Base-by-base conservation (phyloP, 2,113 vertebrate genomes). In the Sapajus apella region DNA sequence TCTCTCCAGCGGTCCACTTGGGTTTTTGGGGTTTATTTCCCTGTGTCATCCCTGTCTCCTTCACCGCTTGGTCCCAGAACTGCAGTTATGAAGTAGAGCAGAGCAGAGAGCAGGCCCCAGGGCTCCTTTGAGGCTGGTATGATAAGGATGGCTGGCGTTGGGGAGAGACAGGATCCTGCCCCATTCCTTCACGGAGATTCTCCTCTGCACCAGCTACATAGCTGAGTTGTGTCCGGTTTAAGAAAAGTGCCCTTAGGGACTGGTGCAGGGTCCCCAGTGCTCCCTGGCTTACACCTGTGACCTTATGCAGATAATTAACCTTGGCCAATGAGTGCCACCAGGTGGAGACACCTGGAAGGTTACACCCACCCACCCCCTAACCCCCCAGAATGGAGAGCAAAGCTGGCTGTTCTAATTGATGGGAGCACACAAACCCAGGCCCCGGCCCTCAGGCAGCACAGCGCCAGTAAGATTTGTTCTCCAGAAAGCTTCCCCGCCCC, bases 341-440 rank as follows among this genome's bases (percentile, higher is more conserved):
- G 80, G 43, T 43, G 61, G 87, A 72, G 17, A 45, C 30, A 37
- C 30, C 56, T 45, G 16, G 20, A 45, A 55, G 6, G 5, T 66
- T 16, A 16, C 2, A 11, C 32, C 20, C 3, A 2, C 4, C 4
- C 0, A 12, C 1, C 2, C 25, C 1, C 3, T 25, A 4, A 18
- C 66, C 16, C 58, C 25, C n/a, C 8, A 1, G 2, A 6, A 6
- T n/a, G 70, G 7, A 4, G 25, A 47, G 25, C 16, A 16, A 35
- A 35, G 66, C 32, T 68, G 66, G 43, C 21, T 25, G 25, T 20
- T 3, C 35, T 64, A 10, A 12, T 1, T 14, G 32, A 61, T 3
- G 1, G 45, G 45, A 56, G 21, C 21, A 9, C 43, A 35, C 23
- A 45, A 85, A 30, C n/a, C 30, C 32, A 20, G 3, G 3, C 11